Evolutionary conservation across 2,113 vertebrate species (phyloP).

Genomic region (Pipra filicauda): DNA sequence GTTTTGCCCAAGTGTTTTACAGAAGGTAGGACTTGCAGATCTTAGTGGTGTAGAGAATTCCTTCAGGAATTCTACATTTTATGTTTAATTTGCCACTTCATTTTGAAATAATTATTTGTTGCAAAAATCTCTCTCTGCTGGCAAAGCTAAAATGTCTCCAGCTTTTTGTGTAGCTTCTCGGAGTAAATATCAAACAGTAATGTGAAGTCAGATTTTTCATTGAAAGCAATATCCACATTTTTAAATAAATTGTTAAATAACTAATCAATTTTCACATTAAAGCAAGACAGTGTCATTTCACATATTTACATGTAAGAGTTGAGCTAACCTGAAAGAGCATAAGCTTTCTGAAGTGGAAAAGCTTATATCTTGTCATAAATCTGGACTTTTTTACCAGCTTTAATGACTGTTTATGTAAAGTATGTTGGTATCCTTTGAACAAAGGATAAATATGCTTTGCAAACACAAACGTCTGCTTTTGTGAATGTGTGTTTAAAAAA

Average conservation of each 20-base stretch:
- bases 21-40: not conserved
- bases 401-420: not conserved
- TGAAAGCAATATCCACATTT: constrained; percentile 50
- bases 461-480: constrained; percentile 33
- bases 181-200: constrained; percentile 43
- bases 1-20: not conserved
- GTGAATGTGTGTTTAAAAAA: constrained; percentile 46
- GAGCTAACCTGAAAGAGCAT: constrained; percentile 41
- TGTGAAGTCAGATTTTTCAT: constrained; percentile 11
- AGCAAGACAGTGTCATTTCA: constrained; percentile 68
- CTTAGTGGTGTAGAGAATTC: not conserved
- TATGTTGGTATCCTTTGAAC: not conserved
- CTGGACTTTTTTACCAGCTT: constrained; percentile 42
- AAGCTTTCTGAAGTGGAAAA: constrained; percentile 47
- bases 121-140: constrained; percentile 32
- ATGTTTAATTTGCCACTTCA: constrained; percentile 11
- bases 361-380: constrained; percentile 25
- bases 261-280: constrained; percentile 66
- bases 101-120: constrained; percentile 64
- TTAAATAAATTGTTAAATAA: constrained; percentile 74
- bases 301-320: constrained; percentile 64
- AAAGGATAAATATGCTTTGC: constrained; percentile 42
- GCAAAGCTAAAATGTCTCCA: constrained; percentile 64
- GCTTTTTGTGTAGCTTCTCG: constrained; percentile 49
- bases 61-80: not conserved